Percentiles rank a stretch among this genome's conserved stretches.
phyloP scores from a whole-genome alignment of 2,797 vertebrate species.

The Hipposideros larvatus region DNA sequence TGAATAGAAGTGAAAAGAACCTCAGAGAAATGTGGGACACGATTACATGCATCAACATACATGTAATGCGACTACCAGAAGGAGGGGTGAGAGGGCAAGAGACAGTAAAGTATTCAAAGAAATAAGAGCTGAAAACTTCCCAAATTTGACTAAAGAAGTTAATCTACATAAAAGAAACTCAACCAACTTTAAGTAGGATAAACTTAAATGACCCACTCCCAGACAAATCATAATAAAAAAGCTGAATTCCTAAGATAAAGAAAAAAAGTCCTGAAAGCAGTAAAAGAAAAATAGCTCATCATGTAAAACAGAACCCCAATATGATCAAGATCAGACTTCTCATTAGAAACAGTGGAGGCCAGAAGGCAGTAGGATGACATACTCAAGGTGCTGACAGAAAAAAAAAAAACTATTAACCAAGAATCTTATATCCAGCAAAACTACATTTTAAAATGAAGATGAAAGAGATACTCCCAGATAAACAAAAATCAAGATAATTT shows the following conservation, averaged over 20 bases:
- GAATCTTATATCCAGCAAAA: slow-evolving; percentile 42
- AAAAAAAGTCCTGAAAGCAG: neutral
- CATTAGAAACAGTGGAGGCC: neutral
- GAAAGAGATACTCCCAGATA: neutral
- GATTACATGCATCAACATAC: neutral
- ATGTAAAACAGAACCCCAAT: neutral
- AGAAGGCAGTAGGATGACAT: neutral
- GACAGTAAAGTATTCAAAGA: neutral
- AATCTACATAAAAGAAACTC: neutral
- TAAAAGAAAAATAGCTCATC: neutral
- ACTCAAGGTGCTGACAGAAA: neutral
- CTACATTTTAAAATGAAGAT: neutral
- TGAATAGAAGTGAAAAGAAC: neutral
- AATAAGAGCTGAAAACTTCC: neutral
- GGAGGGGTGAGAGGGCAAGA: neutral
- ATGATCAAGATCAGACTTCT: slow-evolving; percentile 1
- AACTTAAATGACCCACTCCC: neutral
- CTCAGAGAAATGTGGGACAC: neutral
- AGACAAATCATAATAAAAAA: neutral
- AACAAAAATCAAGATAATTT: neutral
- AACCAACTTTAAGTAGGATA: neutral
- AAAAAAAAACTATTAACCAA: neutral
- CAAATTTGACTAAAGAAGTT: neutral
- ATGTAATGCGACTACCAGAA: neutral
- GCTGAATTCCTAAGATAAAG: neutral